These are phyloP conservation scores for Carcharodon carcharias DNA, from an alignment of 2,797 vertebrate species.

Conservation along the genomic window DNA sequence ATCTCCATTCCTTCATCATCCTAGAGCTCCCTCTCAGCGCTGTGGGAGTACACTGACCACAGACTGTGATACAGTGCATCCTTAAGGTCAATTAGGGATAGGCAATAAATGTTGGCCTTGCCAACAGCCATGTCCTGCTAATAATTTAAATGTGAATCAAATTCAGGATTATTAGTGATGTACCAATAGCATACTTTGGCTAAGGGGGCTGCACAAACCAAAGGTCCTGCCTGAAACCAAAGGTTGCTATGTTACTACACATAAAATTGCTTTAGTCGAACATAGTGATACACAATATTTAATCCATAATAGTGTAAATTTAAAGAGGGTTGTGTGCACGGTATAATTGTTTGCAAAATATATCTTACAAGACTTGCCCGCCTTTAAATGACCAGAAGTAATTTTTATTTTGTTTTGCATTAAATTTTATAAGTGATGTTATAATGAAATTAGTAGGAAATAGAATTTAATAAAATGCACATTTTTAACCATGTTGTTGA, in stretches of 20 bases:
- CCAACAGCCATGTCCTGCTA: too few species aligned
- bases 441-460: background rate
- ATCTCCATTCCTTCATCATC: too few species aligned
- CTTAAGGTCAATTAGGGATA: too few species aligned
- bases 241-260: background rate
- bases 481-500: background rate
- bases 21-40: too few species aligned
- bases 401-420: background rate
- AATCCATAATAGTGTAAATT: background rate
- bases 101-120: too few species aligned
- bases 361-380: background rate
- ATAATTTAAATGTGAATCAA: background rate
- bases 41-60: too few species aligned
- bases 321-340: background rate
- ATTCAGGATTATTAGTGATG: background rate
- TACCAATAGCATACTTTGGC: background rate
- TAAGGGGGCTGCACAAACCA: background rate
- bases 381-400: background rate
- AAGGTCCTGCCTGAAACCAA: background rate
- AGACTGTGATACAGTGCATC: too few species aligned
- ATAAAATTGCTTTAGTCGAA: background rate
- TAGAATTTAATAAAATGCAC: background rate
- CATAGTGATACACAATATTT: background rate
- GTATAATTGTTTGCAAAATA: background rate
- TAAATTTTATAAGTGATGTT: background rate